Evolutionary conservation across 2,888 invertebrate genomes (phyloP), one percentile per base, ranked within the genome.

Genomic region (Escarpia spicata): DNA sequence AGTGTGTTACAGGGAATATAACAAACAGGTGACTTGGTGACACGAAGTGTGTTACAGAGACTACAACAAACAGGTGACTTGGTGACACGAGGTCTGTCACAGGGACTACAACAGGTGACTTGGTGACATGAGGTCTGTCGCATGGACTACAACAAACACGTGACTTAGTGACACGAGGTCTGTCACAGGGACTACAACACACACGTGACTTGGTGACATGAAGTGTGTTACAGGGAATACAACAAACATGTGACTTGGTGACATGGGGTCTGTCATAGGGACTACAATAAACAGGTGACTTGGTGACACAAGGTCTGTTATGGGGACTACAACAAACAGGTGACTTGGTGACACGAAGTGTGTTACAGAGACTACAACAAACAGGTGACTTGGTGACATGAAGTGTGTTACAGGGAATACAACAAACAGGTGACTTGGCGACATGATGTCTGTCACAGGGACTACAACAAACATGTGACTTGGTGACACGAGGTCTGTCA

Each of bases 361-460:
- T 37, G 37, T 37, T 1, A 37, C 37, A 37, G 37, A 1, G 37
- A 37, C 37, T 37, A 37, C 37, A 37, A 37, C 37, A 37, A n/a
- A n/a, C n/a, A n/a, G 37, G 37, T 37, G 37, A 37, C 37, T 37
- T 37, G 37, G 37, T 37, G 10, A 99, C 97, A 95, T 98, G 98
- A 0, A 99, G 99, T 0, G 98, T 97, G 96, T 99, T 99, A 97
- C 98, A 98, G 43, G 98, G 97, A 95, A 98, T 98, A 96, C 19
- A 96, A 92, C 45, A 92, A 10, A 31, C 37, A 37, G 37, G 37
- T 37, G 37, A 37, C n/a, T n/a, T n/a, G n/a, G n/a, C n/a, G n/a
- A n/a, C n/a, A n/a, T n/a, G n/a, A n/a, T n/a, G n/a, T n/a, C n/a
- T n/a, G 96, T 99, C 99, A 97, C 98, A 98, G 43, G 98, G 97